These are phyloP conservation scores for Uria lomvia DNA, from an alignment of 2,113 vertebrate species.

Conservation along the genomic window DNA sequence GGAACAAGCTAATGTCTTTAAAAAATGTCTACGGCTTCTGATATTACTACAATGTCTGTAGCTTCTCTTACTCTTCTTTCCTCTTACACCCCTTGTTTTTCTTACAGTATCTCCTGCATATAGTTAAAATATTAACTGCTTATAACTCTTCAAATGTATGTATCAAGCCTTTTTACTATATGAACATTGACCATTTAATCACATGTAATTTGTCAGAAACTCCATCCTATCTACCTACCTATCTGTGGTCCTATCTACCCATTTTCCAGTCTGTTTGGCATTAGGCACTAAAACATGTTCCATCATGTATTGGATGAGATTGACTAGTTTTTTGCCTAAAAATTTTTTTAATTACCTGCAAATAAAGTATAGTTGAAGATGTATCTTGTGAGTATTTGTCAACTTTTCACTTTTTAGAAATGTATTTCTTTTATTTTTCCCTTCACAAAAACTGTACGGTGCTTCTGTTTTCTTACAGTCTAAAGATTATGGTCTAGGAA, in stretches of 20 bases:
- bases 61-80: neutral
- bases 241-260: neutral
- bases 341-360: slow-evolving; percentile 32
- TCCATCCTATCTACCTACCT: neutral
- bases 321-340: slow-evolving; percentile 31
- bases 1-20: slow-evolving; percentile 5
- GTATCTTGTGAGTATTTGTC: slow-evolving; percentile 18
- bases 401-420: neutral
- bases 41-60: slow-evolving; percentile 29
- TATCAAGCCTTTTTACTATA: slow-evolving; percentile 24
- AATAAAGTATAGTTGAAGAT: slow-evolving; percentile 57
- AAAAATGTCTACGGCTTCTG: neutral
- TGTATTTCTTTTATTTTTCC: neutral
- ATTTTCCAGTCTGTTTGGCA: neutral
- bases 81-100: slow-evolving; percentile 3
- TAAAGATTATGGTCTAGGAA: neutral
- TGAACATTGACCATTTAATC: slow-evolving; percentile 10
- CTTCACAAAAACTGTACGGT: neutral
- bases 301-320: neutral
- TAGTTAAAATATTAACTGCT: slow-evolving; percentile 7
- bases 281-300: neutral
- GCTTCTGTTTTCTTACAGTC: slow-evolving; percentile 3
- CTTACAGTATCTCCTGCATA: neutral
- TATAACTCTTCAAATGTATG: neutral
- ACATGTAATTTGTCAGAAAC: neutral